Conservation (phyloP, 2,113 vertebrate genomes). For the Corythornis cristatus region DNA sequence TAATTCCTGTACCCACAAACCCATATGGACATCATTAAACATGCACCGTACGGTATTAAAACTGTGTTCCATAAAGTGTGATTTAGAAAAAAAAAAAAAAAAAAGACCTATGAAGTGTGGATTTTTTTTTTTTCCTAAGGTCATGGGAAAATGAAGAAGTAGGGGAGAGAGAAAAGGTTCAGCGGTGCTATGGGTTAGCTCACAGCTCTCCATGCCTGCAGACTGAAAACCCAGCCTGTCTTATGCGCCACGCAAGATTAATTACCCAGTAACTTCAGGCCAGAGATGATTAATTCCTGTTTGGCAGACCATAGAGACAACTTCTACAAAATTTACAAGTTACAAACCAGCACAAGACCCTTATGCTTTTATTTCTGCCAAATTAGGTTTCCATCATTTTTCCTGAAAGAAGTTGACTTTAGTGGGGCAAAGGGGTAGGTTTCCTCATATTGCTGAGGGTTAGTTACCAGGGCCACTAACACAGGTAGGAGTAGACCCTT, state of each 20-base stretch:
- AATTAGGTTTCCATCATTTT: background rate
- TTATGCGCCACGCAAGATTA: slow-evolving; percentile 16
- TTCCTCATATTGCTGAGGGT: background rate
- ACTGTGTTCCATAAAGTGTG: slow-evolving; percentile 63
- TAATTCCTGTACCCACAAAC: slow-evolving; percentile 74
- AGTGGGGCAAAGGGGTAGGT: background rate
- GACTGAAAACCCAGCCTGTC: background rate
- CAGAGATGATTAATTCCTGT: slow-evolving; percentile 40
- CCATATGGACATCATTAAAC: slow-evolving; percentile 76
- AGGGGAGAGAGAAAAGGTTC: slow-evolving; percentile 36
- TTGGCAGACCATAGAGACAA: background rate
- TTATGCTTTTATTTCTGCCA: background rate
- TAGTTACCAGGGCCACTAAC: background rate
- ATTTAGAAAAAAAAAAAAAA: slow-evolving; percentile 26
- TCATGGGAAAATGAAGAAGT: slow-evolving; percentile 72
- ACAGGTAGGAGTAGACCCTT: background rate
- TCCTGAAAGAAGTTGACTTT: background rate
- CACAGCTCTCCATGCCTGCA: background rate
- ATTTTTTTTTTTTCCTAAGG: slow-evolving; percentile 44
- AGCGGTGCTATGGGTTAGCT: background rate
- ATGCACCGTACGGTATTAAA: slow-evolving; percentile 60
- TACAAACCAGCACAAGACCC: background rate
- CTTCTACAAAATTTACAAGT: slow-evolving; percentile 7
- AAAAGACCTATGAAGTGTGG: slow-evolving; percentile 51
- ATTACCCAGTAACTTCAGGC: slow-evolving; percentile 41